Evolutionary conservation across 2,113 vertebrate species (phyloP).

Genomic region (Lepus europaeus): DNA sequence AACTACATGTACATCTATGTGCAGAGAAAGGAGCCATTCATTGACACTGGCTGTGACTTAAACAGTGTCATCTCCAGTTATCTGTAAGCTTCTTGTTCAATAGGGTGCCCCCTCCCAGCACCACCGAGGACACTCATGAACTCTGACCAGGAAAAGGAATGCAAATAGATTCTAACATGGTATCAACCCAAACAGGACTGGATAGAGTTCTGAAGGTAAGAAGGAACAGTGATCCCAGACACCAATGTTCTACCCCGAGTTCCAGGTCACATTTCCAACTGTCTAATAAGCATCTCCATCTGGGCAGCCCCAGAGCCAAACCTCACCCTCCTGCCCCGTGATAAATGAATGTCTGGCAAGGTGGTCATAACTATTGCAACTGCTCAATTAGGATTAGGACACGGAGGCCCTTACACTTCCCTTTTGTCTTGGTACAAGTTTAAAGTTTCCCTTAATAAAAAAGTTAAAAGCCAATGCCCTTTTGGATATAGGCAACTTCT

Average conservation of each 20-base stretch:
- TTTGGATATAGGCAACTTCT: neutral
- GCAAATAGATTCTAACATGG: neutral
- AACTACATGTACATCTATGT: neutral
- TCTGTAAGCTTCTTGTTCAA: neutral
- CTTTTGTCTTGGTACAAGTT: neutral
- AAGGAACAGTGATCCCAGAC: neutral
- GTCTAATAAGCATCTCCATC: neutral
- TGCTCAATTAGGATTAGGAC: neutral
- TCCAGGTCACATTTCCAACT: neutral
- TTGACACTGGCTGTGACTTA: neutral
- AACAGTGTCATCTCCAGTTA: slow-evolving; percentile 15
- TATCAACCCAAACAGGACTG: neutral
- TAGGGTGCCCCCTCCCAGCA: neutral
- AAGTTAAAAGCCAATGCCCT: neutral
- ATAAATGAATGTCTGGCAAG: neutral
- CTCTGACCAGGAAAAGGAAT: neutral
- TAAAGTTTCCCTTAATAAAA: slow-evolving; percentile 48
- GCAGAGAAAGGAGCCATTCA: neutral
- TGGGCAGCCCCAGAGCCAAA: neutral
- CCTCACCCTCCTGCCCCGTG: too few species aligned
- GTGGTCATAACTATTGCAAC: neutral
- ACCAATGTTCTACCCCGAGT: neutral
- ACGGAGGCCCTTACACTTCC: neutral
- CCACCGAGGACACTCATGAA: neutral
- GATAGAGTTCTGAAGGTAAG: neutral